Base-by-base conservation (phyloP, 2,797 vertebrate species). In the Phoeniculus purpureus region DNA sequence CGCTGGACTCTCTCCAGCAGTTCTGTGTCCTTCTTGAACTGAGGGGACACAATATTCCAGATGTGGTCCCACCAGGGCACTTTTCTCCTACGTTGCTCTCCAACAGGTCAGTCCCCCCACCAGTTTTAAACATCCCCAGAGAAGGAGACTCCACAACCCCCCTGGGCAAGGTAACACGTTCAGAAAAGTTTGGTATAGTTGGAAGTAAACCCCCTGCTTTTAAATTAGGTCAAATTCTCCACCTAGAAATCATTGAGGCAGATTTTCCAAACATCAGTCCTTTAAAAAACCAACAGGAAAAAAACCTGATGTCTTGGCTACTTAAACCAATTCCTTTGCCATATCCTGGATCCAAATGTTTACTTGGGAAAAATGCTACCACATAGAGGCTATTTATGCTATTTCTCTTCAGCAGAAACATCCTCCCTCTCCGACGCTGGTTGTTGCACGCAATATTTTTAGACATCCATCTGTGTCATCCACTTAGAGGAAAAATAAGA, bases 361-460 rank as follows among this genome's bases (percentile, higher is more conserved):
- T 95, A 89, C 88, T 89, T 94, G 60, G 4, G 9, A 25, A 93
- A 89, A 48, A 47, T 72, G 81, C 16, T 7, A 7, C 15, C 54
- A 61, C 37, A 76, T 66, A 31, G 74, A 95, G 94, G 93, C 85
- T 96, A 95, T 95, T 95, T 97, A 92, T 87, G 54, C 77, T 77
- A 10, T 58, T 94, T 70, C 32, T 94, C 56, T 80, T 81, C 65
- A 81, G 81, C 55, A 95, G 91, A 91, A 94, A 95, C 85, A 95
- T 90, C 94, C 94, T 97, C 82, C 75, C 72, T 60, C 37, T 50
- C 90, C 26, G 12, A 96, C 95, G 75, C 86, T 66, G 70, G 83
- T 87, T 89, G 89, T 96, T 97, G 95, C 59, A 85, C 9, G 12
- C 27, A 93, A 17, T 96, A 97, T 97, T 96, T 98, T 97, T 97